Evolutionary conservation across 2,113 vertebrate genomes (phyloP).

Genomic region (Conger conger): DNA sequence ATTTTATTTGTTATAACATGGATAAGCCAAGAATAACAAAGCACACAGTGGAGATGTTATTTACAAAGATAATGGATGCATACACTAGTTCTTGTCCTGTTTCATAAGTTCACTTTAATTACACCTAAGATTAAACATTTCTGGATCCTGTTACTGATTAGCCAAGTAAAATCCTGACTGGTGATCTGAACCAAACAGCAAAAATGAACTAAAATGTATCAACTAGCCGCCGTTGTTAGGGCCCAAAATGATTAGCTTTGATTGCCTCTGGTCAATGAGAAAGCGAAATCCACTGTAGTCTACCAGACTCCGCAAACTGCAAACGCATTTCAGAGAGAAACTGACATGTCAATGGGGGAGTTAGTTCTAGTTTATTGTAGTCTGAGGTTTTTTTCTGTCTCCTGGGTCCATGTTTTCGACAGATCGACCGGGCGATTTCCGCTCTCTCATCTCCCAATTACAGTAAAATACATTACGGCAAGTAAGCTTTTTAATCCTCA

Average conservation of each 20-base stretch:
- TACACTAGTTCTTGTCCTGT: not conserved
- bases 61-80: not conserved
- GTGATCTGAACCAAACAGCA: slow-evolving; percentile 26
- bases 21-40: not conserved
- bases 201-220: slow-evolving; percentile 27
- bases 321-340: too few relatives aligned
- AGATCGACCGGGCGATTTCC: too few relatives aligned
- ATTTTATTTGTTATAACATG: not conserved
- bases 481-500: too few relatives aligned
- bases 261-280: slow-evolving; percentile 28
- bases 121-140: not conserved
- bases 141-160: not conserved
- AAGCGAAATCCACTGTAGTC: slow-evolving; percentile 30
- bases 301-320: too few relatives aligned
- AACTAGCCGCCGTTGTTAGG: slow-evolving; percentile 17
- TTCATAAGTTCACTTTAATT: not conserved
- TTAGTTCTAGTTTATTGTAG: too few relatives aligned
- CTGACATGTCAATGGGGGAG: too few relatives aligned
- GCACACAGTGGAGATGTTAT: not conserved
- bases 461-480: too few relatives aligned
- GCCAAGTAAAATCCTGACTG: slow-evolving; percentile 25
- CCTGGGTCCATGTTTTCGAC: too few relatives aligned
- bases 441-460: too few relatives aligned
- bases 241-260: slow-evolving; percentile 25
- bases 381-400: too few relatives aligned